A percentile compares a stretch with the other conserved stretches of the same genome.
Evolutionary conservation across 2,113 vertebrate species (phyloP).

Genomic region (Otus sunia): DNA sequence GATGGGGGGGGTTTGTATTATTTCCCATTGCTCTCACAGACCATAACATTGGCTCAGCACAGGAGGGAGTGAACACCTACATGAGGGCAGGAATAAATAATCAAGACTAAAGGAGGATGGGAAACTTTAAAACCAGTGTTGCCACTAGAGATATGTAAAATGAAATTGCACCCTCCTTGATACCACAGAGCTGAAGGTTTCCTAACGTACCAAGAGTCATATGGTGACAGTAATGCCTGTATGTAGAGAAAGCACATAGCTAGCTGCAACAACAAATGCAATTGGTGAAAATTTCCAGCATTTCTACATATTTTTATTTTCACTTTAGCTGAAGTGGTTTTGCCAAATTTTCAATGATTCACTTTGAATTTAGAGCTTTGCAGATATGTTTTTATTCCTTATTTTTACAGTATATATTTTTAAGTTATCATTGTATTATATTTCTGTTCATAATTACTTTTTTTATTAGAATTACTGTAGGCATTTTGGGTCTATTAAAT

Average conservation of each 20-base stretch:
- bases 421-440: neutral
- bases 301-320: neutral
- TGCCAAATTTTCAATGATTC: neutral
- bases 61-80: neutral
- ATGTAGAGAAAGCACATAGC: neutral
- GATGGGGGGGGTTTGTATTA: fast-evolving
- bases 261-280: neutral
- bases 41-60: fast-evolving
- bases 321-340: neutral
- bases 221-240: neutral
- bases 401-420: neutral
- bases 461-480: neutral
- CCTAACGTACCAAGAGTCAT: fast-evolving
- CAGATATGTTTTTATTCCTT: neutral
- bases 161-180: neutral
- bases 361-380: neutral
- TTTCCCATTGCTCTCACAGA: neutral
- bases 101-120: neutral
- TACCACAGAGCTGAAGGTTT: neutral
- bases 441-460: neutral
- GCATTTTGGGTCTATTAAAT: neutral
- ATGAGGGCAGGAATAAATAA: neutral
- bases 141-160: neutral
- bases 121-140: neutral
- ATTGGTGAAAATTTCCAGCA: neutral